Evolutionary conservation across 2,113 vertebrate species (phyloP), one percentile per base, ranked within the genome.

Genomic region (Colossoma macropomum): DNA sequence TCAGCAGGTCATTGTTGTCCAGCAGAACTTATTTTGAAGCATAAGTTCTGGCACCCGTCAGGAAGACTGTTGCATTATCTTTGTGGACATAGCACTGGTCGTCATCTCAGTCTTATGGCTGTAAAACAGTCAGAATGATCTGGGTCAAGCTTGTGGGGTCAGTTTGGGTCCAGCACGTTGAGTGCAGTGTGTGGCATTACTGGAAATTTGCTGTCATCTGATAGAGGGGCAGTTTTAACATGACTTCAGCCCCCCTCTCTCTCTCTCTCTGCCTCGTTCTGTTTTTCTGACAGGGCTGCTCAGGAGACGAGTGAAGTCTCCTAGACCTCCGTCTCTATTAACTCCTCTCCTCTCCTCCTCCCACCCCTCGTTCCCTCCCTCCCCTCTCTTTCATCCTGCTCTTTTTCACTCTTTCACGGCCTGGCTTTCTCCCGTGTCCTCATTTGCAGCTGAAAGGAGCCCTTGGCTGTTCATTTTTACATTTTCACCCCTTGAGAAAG

Each of bases 361-460:
- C 77, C 71, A 62, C 70, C 80, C 81, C 27, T 83, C 77, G 45
- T 76, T 75, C 72, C 85, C 68, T 75, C 75, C 78, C 83, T 77
- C 80, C 41, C 75, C 77, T 83, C 66, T 72, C 80, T 85, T 87
- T 85, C 66, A 87, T 87, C 83, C 77, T 82, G 41, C 63, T 79
- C 66, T 84, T 65, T 81, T 81, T 80, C 27, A n/a, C 85, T 86
- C 85, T 83, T 87, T 85, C 56, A 83, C 10, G 25, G 66, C 72
- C 76, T 70, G 59, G 71, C 73, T 85, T 87, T 85, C 77, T 85
- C 77, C 76, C 80, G 72, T 86, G 87, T 84, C 85, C 82, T 84
- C 65, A 86, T 88, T 86, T 88, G 87, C 87, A 86, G 80, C 59
- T 86, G 77, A 88, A 88, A 80, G 68, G 80, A 32, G 34, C 59